Conservation (phyloP, 2,113 vertebrate genomes). For the Picathartes gymnocephalus region DNA sequence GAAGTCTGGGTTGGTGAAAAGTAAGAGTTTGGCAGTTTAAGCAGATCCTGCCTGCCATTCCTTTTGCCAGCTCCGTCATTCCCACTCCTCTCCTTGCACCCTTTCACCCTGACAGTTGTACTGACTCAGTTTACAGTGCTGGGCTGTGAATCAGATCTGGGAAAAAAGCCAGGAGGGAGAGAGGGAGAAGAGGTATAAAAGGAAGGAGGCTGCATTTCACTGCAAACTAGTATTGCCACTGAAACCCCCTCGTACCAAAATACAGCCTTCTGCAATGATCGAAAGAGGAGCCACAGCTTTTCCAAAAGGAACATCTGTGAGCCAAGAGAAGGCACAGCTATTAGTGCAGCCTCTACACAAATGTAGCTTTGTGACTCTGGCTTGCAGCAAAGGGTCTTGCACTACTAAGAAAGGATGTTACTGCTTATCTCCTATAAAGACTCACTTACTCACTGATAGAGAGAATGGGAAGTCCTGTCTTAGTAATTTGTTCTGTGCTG, state of each 20-base stretch:
- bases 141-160: neutral
- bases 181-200: neutral
- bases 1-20: neutral
- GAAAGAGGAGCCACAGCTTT: neutral
- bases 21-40: neutral
- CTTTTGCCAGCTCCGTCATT: neutral
- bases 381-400: neutral
- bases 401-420: neutral
- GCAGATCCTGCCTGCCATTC: neutral
- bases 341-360: neutral
- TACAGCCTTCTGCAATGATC: neutral
- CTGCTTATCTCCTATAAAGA: neutral
- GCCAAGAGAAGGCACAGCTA: neutral
- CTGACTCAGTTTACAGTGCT: neutral
- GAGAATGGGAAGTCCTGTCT: neutral
- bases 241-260: neutral
- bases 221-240: neutral
- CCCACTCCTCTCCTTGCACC: neutral
- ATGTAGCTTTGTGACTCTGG: neutral
- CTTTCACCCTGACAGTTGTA: neutral
- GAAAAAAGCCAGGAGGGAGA: neutral
- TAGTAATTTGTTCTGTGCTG: neutral
- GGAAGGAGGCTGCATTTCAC: neutral
- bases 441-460: neutral
- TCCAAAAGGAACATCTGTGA: neutral